phyloP scores from a whole-genome alignment of 2,797 vertebrate genomes.

The Apogon hyalosoma region DNA sequence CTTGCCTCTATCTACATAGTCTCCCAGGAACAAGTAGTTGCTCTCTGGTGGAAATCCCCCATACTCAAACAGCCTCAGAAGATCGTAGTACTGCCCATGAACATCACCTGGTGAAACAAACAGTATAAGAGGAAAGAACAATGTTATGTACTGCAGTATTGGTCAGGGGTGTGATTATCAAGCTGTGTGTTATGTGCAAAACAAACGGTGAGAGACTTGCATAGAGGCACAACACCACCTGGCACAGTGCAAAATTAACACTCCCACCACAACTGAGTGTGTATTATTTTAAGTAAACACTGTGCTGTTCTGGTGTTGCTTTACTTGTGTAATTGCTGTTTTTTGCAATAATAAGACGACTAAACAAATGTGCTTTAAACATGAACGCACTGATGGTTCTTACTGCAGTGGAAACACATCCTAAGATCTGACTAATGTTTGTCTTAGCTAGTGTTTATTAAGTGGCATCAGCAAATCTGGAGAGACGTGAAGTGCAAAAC shows the following conservation, averaged over 20 bases:
- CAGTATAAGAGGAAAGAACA: constrained; percentile 15
- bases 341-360: neutral
- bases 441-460: constrained; percentile 34
- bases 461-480: constrained; percentile 49
- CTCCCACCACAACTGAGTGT: neutral
- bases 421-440: constrained; percentile 17
- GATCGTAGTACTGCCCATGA: constrained; percentile 89
- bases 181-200: constrained; percentile 38
- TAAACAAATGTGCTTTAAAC: constrained; percentile 10
- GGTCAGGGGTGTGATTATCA: constrained; percentile 31
- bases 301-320: neutral
- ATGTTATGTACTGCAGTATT: neutral
- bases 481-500: constrained; percentile 47
- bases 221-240: constrained; percentile 47
- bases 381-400: neutral
- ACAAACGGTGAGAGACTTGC: constrained; percentile 30
- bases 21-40: constrained; percentile 89
- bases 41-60: constrained; percentile 89
- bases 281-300: constrained; percentile 6
- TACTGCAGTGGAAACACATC: constrained; percentile 1
- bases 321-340: constrained; percentile 1
- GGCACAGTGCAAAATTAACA: constrained; percentile 19
- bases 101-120: constrained; percentile 80
- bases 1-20: constrained; percentile 89
- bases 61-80: constrained; percentile 88